Evolutionary conservation across 2,888 invertebrate genomes (phyloP).

Genomic region (Rhagonycha fulva): DNA sequence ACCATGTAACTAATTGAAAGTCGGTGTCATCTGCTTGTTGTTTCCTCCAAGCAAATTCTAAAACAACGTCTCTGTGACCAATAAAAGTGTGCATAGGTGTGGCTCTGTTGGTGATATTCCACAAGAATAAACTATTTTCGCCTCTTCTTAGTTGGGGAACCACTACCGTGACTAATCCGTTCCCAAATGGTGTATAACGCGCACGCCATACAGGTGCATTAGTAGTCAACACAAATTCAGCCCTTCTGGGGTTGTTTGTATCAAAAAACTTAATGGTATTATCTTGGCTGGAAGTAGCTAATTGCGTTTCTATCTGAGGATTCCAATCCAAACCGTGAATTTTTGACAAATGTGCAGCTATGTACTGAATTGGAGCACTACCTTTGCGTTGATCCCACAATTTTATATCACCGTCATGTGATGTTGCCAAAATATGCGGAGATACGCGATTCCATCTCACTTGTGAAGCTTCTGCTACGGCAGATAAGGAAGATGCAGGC

Average conservation of each 20-base stretch:
- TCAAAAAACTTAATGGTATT: constrained; percentile 95
- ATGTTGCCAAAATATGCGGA: constrained; percentile 84
- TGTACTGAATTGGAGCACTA: constrained; percentile 85
- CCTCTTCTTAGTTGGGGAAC: constrained; percentile 89
- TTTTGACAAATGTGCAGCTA: constrained; percentile 88
- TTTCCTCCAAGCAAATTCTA: constrained; percentile 94
- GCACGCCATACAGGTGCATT: constrained; percentile 92
- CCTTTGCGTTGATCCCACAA: constrained; percentile 94
- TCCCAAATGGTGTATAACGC: constrained; percentile 83
- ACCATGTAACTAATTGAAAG: constrained; percentile 92
- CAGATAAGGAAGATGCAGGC: constrained; percentile 82
- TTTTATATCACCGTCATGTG: constrained; percentile 94
- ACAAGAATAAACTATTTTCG: constrained; percentile 80
- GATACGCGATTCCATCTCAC: constrained; percentile 92
- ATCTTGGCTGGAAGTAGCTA: constrained; percentile 93
- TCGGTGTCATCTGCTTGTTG: constrained; percentile 63
- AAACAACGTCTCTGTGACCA: constrained; percentile 92
- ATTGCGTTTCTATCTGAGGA: constrained; percentile 79
- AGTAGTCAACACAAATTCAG: constrained; percentile 83
- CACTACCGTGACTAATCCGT: constrained; percentile 88
- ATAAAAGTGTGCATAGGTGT: constrained; percentile 87
- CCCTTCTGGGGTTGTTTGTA: constrained; percentile 80
- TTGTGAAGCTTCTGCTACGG: constrained; percentile 91
- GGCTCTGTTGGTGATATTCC: constrained; percentile 74
- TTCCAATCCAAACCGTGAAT: constrained; percentile 97